phyloP scores from a whole-genome alignment of 2,888 invertebrate genomes.

The Dryocosmus kuriphilus region DNA sequence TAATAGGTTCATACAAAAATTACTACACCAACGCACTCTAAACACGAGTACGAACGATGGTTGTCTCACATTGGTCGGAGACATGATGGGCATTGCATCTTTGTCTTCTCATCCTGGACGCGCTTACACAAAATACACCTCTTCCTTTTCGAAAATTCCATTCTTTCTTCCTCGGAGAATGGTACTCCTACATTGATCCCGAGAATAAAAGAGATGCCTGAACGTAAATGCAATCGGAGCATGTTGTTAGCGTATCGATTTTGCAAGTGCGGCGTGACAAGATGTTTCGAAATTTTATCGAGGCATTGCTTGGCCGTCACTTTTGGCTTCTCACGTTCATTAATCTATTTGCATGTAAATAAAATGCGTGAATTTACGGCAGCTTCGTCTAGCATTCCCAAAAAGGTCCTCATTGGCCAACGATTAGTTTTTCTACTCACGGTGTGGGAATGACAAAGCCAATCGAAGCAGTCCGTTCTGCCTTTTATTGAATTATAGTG shows the following conservation, averaged over 20 bases:
- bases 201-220: neutral
- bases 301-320: constrained; percentile 1
- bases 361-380: constrained; percentile 57
- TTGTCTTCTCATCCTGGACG: too few species aligned
- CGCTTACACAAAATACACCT: too few species aligned
- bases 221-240: constrained; percentile 9
- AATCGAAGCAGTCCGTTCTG: constrained; percentile 60
- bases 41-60: constrained; percentile 46
- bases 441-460: constrained; percentile 56
- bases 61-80: constrained; percentile 52
- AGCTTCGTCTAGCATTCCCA: constrained; percentile 60
- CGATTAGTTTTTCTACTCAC: constrained; percentile 50
- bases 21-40: constrained; percentile 35
- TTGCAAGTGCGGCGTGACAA: constrained; percentile 38
- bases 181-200: too few species aligned
- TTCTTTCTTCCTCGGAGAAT: constrained; percentile 31
- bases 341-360: constrained; percentile 24
- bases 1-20: too few species aligned
- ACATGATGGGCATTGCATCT: too few species aligned
- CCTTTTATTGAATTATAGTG: constrained; percentile 58
- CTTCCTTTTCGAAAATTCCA: too few species aligned
- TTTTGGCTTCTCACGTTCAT: constrained; percentile 11
- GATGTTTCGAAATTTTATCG: constrained; percentile 6
- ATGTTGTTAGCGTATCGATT: neutral
- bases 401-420: constrained; percentile 60